These are phyloP conservation scores for Andrena trimmerana DNA, from an alignment of 2,888 invertebrate species.

Conservation along the genomic window DNA sequence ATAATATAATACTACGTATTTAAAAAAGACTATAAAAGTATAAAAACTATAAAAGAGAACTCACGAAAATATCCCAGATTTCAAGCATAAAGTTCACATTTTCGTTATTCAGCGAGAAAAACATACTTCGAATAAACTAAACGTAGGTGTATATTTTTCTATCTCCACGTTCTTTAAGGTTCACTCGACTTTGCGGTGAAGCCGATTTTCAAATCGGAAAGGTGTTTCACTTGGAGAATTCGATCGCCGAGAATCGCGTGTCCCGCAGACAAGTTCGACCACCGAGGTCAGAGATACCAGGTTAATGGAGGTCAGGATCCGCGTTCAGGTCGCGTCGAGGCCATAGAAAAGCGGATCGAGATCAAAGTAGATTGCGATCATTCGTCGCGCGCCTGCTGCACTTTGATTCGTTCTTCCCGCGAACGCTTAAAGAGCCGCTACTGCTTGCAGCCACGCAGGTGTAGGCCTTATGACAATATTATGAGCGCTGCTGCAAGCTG, in stretches of 20 bases:
- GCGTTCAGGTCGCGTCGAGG: constrained; percentile 69
- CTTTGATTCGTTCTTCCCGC: constrained; percentile 59
- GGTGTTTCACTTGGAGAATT: constrained; percentile 17
- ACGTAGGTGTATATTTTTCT: no score
- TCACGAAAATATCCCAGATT: no score
- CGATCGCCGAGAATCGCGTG: constrained; percentile 25
- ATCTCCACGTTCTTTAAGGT: no score
- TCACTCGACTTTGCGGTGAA: no score
- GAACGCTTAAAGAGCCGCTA: constrained; percentile 37
- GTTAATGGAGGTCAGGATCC: constrained; percentile 78
- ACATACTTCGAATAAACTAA: no score
- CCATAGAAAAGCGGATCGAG: constrained; percentile 72
- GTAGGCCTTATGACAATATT: constrained; percentile 76
- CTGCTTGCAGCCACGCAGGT: constrained; percentile 66
- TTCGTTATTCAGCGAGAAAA: no score
- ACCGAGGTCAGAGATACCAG: constrained; percentile 70
- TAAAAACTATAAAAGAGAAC: no score
- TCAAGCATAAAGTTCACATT: no score
- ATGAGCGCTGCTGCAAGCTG: constrained; percentile 67
- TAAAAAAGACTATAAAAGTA: no score
- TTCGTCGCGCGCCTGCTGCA: constrained; percentile 49
- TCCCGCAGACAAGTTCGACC: constrained; percentile 43
- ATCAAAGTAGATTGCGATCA: constrained; percentile 76
- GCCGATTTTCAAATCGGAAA: no score
- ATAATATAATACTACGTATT: no score